A percentile compares a stretch with the other conserved stretches of the same genome.
Conservation (phyloP, 2,797 vertebrate genomes). For the Myiotriccus ornatus region DNA sequence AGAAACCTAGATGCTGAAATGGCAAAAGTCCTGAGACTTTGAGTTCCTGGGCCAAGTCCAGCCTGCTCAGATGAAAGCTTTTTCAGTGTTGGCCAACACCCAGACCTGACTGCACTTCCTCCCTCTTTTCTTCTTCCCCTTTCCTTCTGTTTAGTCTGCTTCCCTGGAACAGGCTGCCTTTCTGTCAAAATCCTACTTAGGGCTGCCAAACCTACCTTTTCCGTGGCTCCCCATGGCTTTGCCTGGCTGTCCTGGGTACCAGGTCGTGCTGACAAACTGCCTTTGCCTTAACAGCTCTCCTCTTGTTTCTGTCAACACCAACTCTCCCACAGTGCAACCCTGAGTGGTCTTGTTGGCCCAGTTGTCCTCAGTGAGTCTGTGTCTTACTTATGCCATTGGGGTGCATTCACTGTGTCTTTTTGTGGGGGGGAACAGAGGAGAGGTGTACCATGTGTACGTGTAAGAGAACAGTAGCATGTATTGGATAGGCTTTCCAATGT, state of each 20-base stretch:
- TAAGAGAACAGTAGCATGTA: background rate
- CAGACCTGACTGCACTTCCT: background rate
- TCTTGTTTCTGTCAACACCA: background rate
- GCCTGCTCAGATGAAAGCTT: background rate
- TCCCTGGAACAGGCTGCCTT: background rate
- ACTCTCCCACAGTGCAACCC: background rate
- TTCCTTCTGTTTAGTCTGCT: background rate
- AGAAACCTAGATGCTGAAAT: background rate
- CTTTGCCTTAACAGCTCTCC: background rate
- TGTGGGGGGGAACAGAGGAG: accelerated
- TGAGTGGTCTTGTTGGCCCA: accelerated
- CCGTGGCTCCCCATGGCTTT: accelerated
- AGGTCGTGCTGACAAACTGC: background rate
- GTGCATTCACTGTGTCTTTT: background rate
- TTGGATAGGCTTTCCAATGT: background rate
- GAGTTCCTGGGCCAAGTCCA: background rate
- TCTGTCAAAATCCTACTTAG: background rate
- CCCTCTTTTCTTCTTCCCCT: background rate
- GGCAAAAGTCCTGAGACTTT: background rate
- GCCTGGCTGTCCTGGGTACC: background rate
- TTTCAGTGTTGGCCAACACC: background rate
- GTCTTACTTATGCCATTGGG: background rate
- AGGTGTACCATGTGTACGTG: background rate
- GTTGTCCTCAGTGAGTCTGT: background rate
- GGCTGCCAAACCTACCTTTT: background rate